Base-by-base conservation (phyloP, 2,888 invertebrate genomes). In the Heliconius aoede region DNA sequence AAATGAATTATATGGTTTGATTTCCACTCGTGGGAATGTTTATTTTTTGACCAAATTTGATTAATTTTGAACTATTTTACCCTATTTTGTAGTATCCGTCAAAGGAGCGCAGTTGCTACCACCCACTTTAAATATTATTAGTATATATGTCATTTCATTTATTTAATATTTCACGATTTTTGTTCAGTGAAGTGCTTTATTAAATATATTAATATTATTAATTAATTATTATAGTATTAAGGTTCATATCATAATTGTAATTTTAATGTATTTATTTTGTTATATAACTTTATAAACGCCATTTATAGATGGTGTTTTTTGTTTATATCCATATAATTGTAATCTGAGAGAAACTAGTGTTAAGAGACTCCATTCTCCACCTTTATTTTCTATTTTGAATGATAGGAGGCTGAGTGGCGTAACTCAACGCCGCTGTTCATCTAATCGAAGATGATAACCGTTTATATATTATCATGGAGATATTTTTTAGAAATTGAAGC, bases 231-330 rank as follows among this genome's bases (percentile, higher is more conserved):
- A 61, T 80, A 79, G 80, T 71, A 60, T 78, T 81, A 84, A 80
- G 77, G 80, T 79, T 65, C 85, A 86, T 87, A 87, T 87, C 86
- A 84, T 84, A 85, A 83, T 76, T 26, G 30, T 84, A 85, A 77
- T n/a, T 40, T 81, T 81, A 79, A 77, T 82, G 82, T 83, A 82
- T 84, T 84, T 82, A 65, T 64, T 64, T 64, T 46, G 46, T 18
- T 46, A 46, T 18, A 18, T 46, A 46, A 46, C 46, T 46, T 46
- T 46, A 46, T 46, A 18, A 46, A 7, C 46, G 46, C 18, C 18
- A 46, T 46, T 46, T 46, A 46, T 58, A 58, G 46, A 46, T 46
- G 46, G 46, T n/a, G n/a, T n/a, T n/a, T n/a, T n/a, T n/a, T n/a
- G n/a, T n/a, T n/a, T n/a, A n/a, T n/a, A n/a, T n/a, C n/a, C n/a